Percentiles rank a stretch among this genome's conserved stretches.
These are phyloP conservation scores for Amniataba percoides DNA, from an alignment of 2,797 vertebrate species.

Conservation along the genomic window DNA sequence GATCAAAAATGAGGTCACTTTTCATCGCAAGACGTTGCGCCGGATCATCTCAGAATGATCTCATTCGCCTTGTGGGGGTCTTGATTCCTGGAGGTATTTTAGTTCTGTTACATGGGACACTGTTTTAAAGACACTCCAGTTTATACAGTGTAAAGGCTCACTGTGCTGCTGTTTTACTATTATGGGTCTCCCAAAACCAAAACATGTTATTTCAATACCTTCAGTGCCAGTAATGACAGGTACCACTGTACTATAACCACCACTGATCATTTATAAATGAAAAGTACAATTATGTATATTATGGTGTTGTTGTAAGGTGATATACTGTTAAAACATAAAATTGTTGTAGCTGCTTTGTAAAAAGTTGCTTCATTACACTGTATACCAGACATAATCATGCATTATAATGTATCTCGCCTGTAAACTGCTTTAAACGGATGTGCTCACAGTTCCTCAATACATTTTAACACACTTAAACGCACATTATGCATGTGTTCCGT, in stretches of 20 bases:
- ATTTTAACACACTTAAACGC: too few species aligned
- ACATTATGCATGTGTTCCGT: too few species aligned
- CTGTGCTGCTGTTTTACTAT: background rate
- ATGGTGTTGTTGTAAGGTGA: too few species aligned
- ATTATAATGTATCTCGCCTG: background rate
- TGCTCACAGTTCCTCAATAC: background rate
- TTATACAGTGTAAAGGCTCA: background rate
- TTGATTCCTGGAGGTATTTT: background rate
- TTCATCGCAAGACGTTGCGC: conserved; percentile 16
- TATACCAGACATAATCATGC: background rate
- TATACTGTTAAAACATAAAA: background rate
- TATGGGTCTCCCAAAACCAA: background rate
- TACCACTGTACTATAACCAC: background rate
- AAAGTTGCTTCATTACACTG: background rate
- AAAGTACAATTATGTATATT: background rate
- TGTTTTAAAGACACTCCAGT: background rate
- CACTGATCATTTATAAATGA: background rate
- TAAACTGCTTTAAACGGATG: background rate
- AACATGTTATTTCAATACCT: background rate
- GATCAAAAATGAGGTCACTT: conserved; percentile 22
- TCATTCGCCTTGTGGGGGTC: background rate
- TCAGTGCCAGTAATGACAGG: background rate
- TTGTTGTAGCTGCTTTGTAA: background rate
- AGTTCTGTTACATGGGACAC: background rate
- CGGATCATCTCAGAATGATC: background rate